Conservation (phyloP, 2,113 vertebrate species). For the Perca schrenkii region DNA sequence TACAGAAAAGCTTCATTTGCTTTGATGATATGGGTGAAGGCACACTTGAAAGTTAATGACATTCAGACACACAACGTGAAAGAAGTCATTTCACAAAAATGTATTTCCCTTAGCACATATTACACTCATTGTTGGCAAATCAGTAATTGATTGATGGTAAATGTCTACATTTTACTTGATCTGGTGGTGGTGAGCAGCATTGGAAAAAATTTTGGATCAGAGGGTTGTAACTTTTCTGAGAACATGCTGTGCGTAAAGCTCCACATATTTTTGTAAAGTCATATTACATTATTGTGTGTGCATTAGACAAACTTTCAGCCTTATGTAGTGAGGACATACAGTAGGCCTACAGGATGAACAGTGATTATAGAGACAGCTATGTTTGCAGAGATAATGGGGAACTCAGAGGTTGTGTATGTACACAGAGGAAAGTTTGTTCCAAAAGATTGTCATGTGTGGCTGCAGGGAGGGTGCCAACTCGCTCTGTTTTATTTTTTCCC, state of each 20-base stretch:
- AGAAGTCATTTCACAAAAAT: constrained; percentile 6
- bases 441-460: constrained; percentile 44
- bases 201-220: neutral
- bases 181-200: neutral
- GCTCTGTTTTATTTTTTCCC: constrained; percentile 40
- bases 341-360: neutral
- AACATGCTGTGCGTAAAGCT: constrained; percentile 6
- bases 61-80: constrained; percentile 7
- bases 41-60: constrained; percentile 29
- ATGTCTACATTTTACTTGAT: constrained; percentile 25
- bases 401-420: neutral
- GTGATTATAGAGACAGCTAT: constrained; percentile 20
- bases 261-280: constrained; percentile 17
- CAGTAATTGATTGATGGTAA: constrained; percentile 24
- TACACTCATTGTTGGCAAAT: constrained; percentile 16
- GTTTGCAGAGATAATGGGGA: constrained; percentile 9
- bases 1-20: constrained; percentile 41
- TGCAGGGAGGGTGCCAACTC: constrained; percentile 32
- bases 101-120: constrained; percentile 9
- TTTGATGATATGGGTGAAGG: constrained; percentile 32
- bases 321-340: constrained; percentile 2
- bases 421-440: constrained; percentile 33
- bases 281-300: neutral
- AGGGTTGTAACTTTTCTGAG: neutral
- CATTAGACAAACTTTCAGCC: constrained; percentile 6